Evolutionary conservation across 1,140 invertebrate genomes (phyloP), one percentile per base, ranked within the genome.

Genomic region (Hypsibius dujardini): DNA sequence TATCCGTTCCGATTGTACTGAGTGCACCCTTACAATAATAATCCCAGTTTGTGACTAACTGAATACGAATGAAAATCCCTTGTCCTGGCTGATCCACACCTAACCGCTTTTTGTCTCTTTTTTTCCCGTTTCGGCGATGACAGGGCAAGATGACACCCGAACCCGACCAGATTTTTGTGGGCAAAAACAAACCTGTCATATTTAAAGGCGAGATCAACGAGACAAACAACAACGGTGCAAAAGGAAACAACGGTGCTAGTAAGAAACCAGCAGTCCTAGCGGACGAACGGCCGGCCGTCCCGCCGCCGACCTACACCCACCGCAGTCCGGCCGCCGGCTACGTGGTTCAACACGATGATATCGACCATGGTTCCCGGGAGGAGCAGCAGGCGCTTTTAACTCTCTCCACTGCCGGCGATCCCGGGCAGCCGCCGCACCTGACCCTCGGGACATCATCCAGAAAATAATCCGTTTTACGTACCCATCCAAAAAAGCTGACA

Each of bases 221-320:
- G 12, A 67, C 12, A 7, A 15, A 67, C 42, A 12, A 12, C 3
- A 28, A 28, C 28, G 28, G 28, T 28, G 28, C 28, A 28, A 67
- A 67, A 67, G 62, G 62, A 67, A 12, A 67, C 62, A 67, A 67
- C 62, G 62, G 62, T 15, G 62, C 62, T 67, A 45, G 62, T 67
- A 67, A 67, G 45, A 67, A 67, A 45, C 62, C 62, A 3, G 45
- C 62, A 12, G 62, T 67, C 12, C 7, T 67, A 12, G 42, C 62
- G 3, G 12, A 67, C 12, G 62, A 67, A 42, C 62, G 62, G 12
- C 62, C 62, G 3, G 12, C 62, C 3, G 62, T 67, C 12, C 12
- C 12, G 3, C 62, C 62, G 42, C 62, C 62, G 12, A 42, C 42
- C 12, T 56, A 56, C n/a, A 7, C 50, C n/a, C 7, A n/a, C n/a